These are phyloP conservation scores for Morelia viridis DNA, from an alignment of 2,797 vertebrate genomes.

Conservation along the genomic window DNA sequence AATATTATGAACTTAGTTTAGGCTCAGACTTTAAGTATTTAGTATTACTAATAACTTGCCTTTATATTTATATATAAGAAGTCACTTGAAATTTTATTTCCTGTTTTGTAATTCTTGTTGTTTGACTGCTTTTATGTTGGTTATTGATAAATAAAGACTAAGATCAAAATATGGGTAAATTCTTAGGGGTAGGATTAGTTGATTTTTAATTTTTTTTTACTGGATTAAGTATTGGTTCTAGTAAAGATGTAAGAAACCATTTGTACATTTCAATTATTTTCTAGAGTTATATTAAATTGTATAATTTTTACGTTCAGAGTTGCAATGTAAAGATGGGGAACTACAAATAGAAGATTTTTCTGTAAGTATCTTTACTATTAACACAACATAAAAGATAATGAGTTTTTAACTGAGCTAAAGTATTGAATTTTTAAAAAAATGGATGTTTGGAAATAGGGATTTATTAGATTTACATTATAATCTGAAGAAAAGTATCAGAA, in stretches of 20 bases:
- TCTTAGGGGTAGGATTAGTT: background rate
- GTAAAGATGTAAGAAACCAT: background rate
- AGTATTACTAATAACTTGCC: background rate
- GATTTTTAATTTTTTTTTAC: background rate
- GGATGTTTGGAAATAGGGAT: background rate
- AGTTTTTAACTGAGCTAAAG: slow-evolving; percentile 9
- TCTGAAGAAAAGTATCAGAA: background rate
- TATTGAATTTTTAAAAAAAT: background rate
- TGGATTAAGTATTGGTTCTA: background rate
- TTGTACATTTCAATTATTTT: background rate
- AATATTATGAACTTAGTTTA: background rate
- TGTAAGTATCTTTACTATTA: slow-evolving; percentile 76
- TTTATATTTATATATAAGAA: background rate
- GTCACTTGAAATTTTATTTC: background rate
- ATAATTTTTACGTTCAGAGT: slow-evolving; percentile 75
- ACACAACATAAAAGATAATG: background rate
- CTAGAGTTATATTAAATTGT: background rate
- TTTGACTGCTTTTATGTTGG: background rate
- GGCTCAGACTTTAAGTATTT: background rate
- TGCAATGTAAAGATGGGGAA: slow-evolving; percentile 83
- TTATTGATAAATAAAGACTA: background rate
- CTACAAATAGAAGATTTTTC: slow-evolving; percentile 86
- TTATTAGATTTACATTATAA: background rate
- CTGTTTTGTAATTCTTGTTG: background rate
- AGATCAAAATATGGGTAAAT: background rate